Base-by-base conservation (phyloP, 1,140 invertebrate species). In the Tachypleus tridentatus region DNA sequence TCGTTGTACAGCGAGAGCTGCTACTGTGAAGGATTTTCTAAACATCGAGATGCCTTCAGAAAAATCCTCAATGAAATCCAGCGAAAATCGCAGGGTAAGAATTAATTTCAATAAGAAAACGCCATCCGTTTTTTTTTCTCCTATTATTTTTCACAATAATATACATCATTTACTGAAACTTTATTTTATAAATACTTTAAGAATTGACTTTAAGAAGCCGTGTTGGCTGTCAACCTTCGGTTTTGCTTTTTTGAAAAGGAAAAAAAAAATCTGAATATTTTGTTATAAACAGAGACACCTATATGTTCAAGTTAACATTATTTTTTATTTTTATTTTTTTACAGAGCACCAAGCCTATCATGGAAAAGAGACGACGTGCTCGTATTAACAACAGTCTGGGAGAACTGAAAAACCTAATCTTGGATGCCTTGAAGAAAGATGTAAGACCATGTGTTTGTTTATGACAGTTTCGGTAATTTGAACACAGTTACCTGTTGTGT, bases 321-420 rank as follows among this genome's bases (percentile, higher is more conserved):
- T 61, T 61, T 63, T 57, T 70, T 73, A 57, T 62, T 69, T 66
- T 76, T 76, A 77, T 69, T 76, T 72, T n/a, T 74, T 85, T 85
- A 62, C 82, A 93, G 89, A 92, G 87, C 54, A 91, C 91, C 73
- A 93, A 94, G 77, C 91, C 91, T 4, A 88, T 93, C 65, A 93
- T 93, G 89, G 91, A 93, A 74, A 93, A 93, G 76, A 82, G 88
- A 69, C 77, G 91, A 69, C 80, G 91, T 58, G 90, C 89, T 51
- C 79, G 91, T 69, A 94, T 94, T 70, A 94, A 93, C 78, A 84
- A 87, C 67, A 93, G 89, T 70, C 79, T 94, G 29, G 86, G 89
- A 65, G 89, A 93, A 70, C 78, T 94, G 56, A 93, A 93, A 76
- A 85, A 85, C 51, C 81, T 93, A 1, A 86, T 93, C 9, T 74